These are phyloP conservation scores for Sparus aurata DNA, from an alignment of 2,797 vertebrate species.

Conservation along the genomic window DNA sequence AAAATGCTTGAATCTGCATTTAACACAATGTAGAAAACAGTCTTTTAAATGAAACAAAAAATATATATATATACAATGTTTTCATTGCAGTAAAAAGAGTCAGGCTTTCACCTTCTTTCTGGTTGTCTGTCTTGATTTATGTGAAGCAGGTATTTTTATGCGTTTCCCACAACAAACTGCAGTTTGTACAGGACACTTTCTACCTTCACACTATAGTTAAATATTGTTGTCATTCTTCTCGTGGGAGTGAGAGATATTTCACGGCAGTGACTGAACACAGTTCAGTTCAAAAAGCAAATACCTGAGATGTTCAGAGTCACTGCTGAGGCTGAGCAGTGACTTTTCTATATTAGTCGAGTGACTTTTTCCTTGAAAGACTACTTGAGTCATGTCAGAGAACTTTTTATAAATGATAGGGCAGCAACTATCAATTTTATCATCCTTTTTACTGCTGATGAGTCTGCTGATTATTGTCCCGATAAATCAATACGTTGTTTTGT, in stretches of 20 bases:
- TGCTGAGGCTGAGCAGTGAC: neutral
- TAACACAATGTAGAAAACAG: neutral
- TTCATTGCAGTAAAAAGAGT: neutral
- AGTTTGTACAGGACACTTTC: conserved; percentile 29
- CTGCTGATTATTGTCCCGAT: no score
- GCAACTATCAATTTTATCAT: no score
- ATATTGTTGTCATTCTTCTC: conserved; percentile 62
- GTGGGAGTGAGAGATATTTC: conserved; percentile 69
- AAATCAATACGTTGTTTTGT: no score
- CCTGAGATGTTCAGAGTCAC: conserved; percentile 30
- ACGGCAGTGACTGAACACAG: conserved; percentile 35
- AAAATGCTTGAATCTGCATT: neutral
- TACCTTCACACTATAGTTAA: conserved; percentile 57
- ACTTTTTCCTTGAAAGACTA: neutral
- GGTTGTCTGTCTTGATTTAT: conserved; percentile 11
- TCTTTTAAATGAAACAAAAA: neutral
- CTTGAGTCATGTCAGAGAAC: neutral
- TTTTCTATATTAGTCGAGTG: neutral
- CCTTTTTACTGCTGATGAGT: no score
- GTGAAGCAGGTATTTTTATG: conserved; percentile 20
- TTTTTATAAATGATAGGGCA: neutral
- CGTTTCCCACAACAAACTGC: conserved; percentile 19
- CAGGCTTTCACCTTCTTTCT: neutral
- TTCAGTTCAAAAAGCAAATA: conserved; percentile 27
- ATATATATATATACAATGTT: neutral